Percentiles rank a stretch among this genome's conserved stretches.
Evolutionary conservation across 2,113 vertebrate species (phyloP).

Genomic region (Dermatemys mawii): DNA sequence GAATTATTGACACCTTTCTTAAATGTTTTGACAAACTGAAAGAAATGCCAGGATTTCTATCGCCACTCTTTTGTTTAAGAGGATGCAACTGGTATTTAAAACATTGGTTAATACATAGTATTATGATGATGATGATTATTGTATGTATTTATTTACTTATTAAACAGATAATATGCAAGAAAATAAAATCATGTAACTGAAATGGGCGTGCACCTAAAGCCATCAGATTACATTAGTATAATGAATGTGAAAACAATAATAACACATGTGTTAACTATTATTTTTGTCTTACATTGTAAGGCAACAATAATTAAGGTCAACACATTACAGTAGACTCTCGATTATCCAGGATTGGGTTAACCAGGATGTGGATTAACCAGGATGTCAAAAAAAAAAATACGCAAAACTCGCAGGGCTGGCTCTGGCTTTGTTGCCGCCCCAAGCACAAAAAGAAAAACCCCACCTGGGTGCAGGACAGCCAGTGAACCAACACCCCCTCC

Average conservation of each 20-base stretch:
- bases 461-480: no score
- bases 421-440: no score
- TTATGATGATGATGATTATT: background rate
- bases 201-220: accelerated
- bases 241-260: background rate
- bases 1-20: constrained; percentile 12
- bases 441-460: no score
- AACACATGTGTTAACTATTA: background rate
- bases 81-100: background rate
- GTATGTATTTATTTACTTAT: background rate
- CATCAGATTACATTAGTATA: background rate
- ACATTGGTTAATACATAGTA: background rate
- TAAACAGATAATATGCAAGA: background rate
- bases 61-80: background rate
- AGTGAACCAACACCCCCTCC: no score
- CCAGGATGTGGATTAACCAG: no score
- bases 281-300: background rate
- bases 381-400: no score
- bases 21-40: background rate
- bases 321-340: no score
- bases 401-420: no score
- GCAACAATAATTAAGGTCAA: background rate
- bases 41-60: background rate
- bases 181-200: background rate
- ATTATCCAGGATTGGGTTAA: no score